These are phyloP conservation scores for Arizona elegans DNA, from an alignment of 2,113 vertebrate genomes.

Conservation along the genomic window DNA sequence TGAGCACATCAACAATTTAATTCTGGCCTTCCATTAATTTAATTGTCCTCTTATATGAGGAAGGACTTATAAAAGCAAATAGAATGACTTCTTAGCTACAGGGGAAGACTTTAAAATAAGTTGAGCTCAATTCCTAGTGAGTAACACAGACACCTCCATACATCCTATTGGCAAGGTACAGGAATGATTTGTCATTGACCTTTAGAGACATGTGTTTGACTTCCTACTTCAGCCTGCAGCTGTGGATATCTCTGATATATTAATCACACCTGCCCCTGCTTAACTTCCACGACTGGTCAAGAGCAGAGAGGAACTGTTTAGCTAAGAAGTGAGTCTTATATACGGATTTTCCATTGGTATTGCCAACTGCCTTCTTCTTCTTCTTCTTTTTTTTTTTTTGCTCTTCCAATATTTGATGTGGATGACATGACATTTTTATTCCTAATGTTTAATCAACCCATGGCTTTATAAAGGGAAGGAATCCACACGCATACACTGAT, in stretches of 20 bases:
- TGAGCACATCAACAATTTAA: neutral
- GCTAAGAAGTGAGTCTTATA: neutral
- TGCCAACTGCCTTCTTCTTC: constrained; percentile 30
- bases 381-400: neutral
- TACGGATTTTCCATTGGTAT: neutral
- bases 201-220: neutral
- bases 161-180: neutral
- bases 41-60: neutral
- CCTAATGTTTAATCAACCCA: constrained; percentile 24
- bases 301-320: neutral
- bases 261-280: neutral
- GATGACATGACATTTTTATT: constrained; percentile 27
- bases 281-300: neutral
- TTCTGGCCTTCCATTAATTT: neutral
- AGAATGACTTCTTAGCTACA: neutral
- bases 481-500: neutral
- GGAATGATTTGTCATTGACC: neutral
- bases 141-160: neutral
- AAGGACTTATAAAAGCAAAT: neutral
- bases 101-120: neutral
- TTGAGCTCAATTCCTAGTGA: neutral
- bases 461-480: constrained; percentile 28
- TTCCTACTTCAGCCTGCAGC: neutral
- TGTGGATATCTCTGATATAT: neutral
- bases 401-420: constrained; percentile 3